Conservation (phyloP, 2,797 vertebrate genomes). For the Simalia tracyae region DNA sequence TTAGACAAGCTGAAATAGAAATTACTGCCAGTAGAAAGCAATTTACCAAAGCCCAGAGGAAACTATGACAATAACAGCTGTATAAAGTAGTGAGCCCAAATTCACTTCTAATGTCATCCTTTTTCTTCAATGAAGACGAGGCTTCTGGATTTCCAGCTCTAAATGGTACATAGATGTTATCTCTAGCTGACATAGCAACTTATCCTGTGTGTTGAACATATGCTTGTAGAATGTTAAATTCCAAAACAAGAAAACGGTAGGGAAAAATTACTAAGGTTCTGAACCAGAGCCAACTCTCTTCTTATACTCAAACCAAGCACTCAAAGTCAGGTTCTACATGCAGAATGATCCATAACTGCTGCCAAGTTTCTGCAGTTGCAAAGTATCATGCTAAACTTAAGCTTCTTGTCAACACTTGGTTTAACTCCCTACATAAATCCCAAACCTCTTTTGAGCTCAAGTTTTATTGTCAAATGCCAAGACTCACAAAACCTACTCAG, state of each 20-base stretch:
- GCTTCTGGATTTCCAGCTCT: conserved; percentile 20
- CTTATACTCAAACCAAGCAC: conserved; percentile 25
- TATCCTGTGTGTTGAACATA: conserved; percentile 17
- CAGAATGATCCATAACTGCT: conserved; percentile 35
- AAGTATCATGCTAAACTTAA: background rate
- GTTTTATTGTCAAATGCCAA: background rate
- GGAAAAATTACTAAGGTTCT: conserved; percentile 22
- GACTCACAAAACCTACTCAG: background rate
- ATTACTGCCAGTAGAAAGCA: conserved; percentile 31
- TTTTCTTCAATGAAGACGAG: background rate
- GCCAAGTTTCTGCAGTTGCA: conserved; percentile 25
- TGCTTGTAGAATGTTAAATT: background rate
- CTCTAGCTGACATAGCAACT: conserved; percentile 18
- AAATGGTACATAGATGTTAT: conserved; percentile 31
- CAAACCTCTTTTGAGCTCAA: background rate
- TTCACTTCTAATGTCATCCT: background rate
- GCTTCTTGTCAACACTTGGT: conserved; percentile 7
- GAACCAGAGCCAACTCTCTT: background rate
- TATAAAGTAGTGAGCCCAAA: background rate
- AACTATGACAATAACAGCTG: background rate
- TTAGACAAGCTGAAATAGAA: conserved; percentile 30
- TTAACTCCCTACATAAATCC: background rate
- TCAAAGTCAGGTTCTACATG: background rate
- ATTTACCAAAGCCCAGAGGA: conserved; percentile 5
- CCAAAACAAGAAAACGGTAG: conserved; percentile 22